Percentiles rank a stretch among this genome's conserved stretches.
Evolutionary conservation across 35 echinoderm and acorn worm genomes (phyloP).

Genomic region (Patiria miniata): DNA sequence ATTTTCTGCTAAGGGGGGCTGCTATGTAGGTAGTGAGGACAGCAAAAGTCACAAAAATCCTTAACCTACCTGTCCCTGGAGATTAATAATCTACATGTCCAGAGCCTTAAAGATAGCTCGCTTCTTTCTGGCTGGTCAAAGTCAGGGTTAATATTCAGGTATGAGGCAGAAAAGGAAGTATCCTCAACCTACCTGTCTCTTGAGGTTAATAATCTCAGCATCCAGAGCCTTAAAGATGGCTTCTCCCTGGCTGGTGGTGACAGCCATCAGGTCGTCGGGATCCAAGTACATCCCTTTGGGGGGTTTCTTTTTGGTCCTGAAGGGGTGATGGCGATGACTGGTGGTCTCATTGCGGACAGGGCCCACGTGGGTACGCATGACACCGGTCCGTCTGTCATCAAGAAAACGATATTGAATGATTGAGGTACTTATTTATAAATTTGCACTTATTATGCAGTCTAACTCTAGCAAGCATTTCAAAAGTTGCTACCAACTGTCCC

Average conservation of each 20-base stretch:
- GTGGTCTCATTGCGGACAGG: constrained; percentile 87
- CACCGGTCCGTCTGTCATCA: constrained; percentile 75
- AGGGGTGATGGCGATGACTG: constrained; percentile 70
- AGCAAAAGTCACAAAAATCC: no score
- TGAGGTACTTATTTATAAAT: neutral
- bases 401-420: neutral
- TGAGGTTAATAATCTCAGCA: constrained; percentile 81
- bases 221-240: constrained; percentile 87
- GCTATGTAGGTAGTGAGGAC: no score
- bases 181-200: constrained; percentile 69
- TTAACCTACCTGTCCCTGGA: constrained; percentile 78
- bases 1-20: no score
- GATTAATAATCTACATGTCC: constrained; percentile 81
- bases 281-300: constrained; percentile 95
- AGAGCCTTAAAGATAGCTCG: constrained; percentile 85
- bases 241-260: constrained; percentile 83
- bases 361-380: constrained; percentile 92
- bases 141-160: no score
- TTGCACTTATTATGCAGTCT: no score
- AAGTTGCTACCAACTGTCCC: neutral
- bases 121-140: constrained; percentile 77
- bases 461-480: no score
- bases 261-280: constrained; percentile 80
- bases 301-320: constrained; percentile 80
- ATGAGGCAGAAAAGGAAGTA: no score